Evolutionary conservation across 2,888 invertebrate genomes (phyloP), one percentile per base, ranked within the genome.

Genomic region (Dendrolimus pini): DNA sequence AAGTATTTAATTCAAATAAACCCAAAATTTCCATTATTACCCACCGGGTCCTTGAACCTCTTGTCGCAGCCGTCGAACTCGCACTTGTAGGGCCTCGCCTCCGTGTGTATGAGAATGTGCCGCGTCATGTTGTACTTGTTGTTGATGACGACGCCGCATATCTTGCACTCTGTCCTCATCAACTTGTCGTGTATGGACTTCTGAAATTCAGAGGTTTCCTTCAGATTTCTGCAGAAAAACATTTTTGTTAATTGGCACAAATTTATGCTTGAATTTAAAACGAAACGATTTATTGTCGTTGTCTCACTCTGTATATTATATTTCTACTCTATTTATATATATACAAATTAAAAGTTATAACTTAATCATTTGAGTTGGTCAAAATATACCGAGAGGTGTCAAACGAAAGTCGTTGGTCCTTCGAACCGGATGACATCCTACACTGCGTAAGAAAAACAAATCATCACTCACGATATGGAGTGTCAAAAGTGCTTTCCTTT

Each of bases 381-480:
- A 30, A 3, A 30, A 30, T 30, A 30, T 30, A 56, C 18, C n/a
- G 56, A 55, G 13, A 56, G 30, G 30, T 18, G 18, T 30, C 30
- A 30, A 30, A 30, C 3, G 30, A 30, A 30, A 3, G 30, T 30
- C 30, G 30, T 30, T 30, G 30, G 30, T 30, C 30, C 6, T 30
- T 30, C 30, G 30, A 30, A 30, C 30, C 30, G 30, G 30, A 30
- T 30, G 30, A 30, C 30, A 30, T 30, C 30, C 6, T 30, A 3
- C 30, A 30, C 30, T 30, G 30, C 30, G 30, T 30, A 30, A 30
- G 30, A 30, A 30, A 30, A 30, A 30, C 6, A 30, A 30, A 30
- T 30, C 30, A 30, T 30, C 30, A 81, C 84, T 85, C 42, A 87
- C 88, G 8, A 81, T 60, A 60, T 89, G 88, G 0, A 12, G 58